phyloP scores from a whole-genome alignment of 2,888 invertebrate genomes.

The Pseudococcus longispinus region DNA sequence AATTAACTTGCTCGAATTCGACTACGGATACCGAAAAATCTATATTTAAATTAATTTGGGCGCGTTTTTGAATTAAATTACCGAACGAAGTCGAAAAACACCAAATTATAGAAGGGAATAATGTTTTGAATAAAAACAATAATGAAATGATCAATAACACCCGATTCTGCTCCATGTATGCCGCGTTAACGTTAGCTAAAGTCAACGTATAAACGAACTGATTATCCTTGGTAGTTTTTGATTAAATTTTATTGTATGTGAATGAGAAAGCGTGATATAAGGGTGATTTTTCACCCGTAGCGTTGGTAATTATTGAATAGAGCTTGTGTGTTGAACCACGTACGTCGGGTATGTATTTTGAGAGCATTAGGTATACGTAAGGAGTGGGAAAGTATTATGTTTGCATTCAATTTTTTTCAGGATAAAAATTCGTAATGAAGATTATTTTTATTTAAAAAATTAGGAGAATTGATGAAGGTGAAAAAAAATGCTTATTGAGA shows the following conservation, averaged over 20 bases:
- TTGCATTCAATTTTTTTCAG: too few relatives aligned
- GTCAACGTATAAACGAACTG: not conserved
- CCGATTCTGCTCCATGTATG: not conserved
- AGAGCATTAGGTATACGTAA: too few relatives aligned
- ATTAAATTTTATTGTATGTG: not conserved
- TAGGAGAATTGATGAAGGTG: too few relatives aligned
- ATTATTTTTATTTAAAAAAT: too few relatives aligned
- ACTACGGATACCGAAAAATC: not conserved
- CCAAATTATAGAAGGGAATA: not conserved
- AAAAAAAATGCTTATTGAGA: too few relatives aligned
- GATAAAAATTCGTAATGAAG: too few relatives aligned
- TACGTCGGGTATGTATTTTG: not conserved
- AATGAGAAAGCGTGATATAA: not conserved
- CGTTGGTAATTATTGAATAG: not conserved
- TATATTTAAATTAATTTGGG: not conserved
- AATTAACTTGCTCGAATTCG: conserved; percentile 1
- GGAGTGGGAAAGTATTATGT: too few relatives aligned
- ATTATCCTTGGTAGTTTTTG: not conserved
- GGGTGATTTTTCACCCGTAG: not conserved
- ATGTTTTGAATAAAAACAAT: conserved; percentile 32
- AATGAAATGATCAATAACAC: not conserved
- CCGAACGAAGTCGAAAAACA: not conserved
- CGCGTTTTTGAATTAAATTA: not conserved
- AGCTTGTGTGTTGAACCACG: too few relatives aligned
- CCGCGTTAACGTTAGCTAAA: not conserved